Evolutionary conservation across 2,888 invertebrate genomes (phyloP).

Genomic region (Zygothrica quintamaculata): DNA sequence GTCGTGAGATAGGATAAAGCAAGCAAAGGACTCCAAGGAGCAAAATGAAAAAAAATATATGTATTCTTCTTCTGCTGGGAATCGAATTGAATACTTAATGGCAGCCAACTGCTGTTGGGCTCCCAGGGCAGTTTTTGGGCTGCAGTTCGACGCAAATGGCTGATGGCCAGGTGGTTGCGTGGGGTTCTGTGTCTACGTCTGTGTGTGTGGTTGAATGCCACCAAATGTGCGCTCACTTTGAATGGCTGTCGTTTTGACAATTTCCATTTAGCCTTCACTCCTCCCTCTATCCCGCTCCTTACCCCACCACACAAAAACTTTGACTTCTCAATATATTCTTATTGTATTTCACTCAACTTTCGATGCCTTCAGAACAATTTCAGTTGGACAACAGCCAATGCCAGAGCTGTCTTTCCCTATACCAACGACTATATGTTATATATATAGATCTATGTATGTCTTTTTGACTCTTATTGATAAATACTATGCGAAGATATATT

Average conservation of each 20-base stretch:
- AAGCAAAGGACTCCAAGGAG: slow-evolving; percentile 4
- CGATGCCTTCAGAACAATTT: not conserved
- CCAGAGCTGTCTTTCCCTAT: slow-evolving; percentile 3
- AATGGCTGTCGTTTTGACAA: slow-evolving; percentile 45
- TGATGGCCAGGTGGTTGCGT: slow-evolving; percentile 12
- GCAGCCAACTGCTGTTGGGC: slow-evolving; percentile 72
- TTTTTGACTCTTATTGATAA: not conserved
- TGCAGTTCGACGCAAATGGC: slow-evolving; percentile 18
- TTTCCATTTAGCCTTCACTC: slow-evolving; percentile 9
- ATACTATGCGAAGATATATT: no score
- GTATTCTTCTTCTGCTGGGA: slow-evolving; percentile 46
- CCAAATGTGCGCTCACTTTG: slow-evolving; percentile 48
- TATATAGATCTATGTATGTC: not conserved
- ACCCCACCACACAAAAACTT: not conserved
- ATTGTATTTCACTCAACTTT: slow-evolving; percentile 16
- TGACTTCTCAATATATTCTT: slow-evolving; percentile 16
- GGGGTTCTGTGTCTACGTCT: slow-evolving; percentile 11
- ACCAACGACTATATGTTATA: not conserved
- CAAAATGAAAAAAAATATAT: slow-evolving; percentile 32
- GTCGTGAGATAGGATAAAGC: slow-evolving; percentile 31
- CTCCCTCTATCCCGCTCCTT: not conserved
- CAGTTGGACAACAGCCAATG: slow-evolving; percentile 28
- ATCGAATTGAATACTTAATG: slow-evolving; percentile 79
- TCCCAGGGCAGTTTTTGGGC: slow-evolving; percentile 27
- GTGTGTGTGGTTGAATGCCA: slow-evolving; percentile 36